These are phyloP conservation scores for Diarsia brunnea DNA, from an alignment of 2,888 invertebrate genomes.

Conservation along the genomic window DNA sequence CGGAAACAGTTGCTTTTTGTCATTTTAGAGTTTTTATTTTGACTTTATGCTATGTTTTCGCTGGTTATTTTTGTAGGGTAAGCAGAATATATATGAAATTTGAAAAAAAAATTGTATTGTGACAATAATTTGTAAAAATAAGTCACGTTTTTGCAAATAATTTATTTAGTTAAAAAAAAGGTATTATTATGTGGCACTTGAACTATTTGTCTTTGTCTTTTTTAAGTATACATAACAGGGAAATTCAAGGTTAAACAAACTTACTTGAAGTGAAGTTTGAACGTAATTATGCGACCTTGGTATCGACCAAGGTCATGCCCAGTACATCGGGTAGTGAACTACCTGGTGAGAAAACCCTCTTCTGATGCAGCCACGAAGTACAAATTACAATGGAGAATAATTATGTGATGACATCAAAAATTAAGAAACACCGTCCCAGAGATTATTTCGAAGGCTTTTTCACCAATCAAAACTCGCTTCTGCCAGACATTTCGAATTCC, in stretches of 20 bases:
- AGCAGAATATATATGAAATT: too few species aligned
- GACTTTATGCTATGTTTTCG: background rate
- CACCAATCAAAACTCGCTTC: background rate
- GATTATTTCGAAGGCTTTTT: background rate
- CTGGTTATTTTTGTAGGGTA: too few species aligned
- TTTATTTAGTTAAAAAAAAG: background rate
- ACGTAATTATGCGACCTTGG: background rate
- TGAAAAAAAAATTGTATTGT: background rate
- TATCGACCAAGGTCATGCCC: background rate
- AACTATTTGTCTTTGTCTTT: background rate
- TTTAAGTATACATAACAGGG: background rate
- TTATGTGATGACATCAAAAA: background rate
- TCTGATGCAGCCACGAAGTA: background rate
- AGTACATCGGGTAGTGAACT: background rate
- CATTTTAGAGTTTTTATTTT: background rate
- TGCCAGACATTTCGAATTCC: background rate
- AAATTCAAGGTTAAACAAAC: background rate
- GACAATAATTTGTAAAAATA: background rate
- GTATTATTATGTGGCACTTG: background rate
- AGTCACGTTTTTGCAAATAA: background rate
- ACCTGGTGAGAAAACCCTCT: background rate
- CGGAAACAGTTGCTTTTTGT: conserved; percentile 88
- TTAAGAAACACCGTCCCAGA: background rate
- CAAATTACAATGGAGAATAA: background rate
- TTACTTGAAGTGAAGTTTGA: background rate